A percentile compares a stretch with the other conserved stretches of the same genome.
Conservation (phyloP, 2,113 vertebrate species). For the Verasper variegatus region DNA sequence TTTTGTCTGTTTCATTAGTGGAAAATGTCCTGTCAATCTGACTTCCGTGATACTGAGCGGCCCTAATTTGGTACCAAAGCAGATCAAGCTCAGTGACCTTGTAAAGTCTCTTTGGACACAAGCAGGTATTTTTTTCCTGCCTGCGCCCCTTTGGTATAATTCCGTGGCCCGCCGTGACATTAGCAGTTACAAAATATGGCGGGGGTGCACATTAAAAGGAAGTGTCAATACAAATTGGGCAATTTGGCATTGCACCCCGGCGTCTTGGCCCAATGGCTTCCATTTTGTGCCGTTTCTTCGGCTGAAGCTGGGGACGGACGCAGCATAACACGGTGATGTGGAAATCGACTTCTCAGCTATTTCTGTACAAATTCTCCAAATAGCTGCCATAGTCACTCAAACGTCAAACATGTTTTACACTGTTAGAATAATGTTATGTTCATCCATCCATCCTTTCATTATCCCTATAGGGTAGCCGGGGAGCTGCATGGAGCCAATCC, state of each 20-base stretch:
- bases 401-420: background rate
- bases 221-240: conserved; percentile 49
- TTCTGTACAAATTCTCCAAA: background rate
- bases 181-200: conserved; percentile 11
- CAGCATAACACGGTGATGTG: background rate
- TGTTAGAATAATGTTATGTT: background rate
- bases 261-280: conserved; percentile 3
- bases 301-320: background rate
- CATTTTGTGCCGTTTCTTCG: conserved; percentile 1
- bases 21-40: conserved; percentile 65
- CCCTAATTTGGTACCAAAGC: conserved; percentile 44
- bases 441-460: background rate
- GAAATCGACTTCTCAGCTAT: background rate
- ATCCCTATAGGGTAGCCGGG: background rate
- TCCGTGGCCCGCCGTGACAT: conserved; percentile 37
- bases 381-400: background rate
- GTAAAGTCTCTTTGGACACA: conserved; percentile 43
- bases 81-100: conserved; percentile 52
- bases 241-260: conserved; percentile 32
- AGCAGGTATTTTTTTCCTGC: conserved; percentile 45
- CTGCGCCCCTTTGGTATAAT: conserved; percentile 45
- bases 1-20: conserved; percentile 68
- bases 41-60: conserved; percentile 42
- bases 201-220: conserved; percentile 9
- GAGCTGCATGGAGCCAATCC: background rate